Conservation (phyloP, 2,888 invertebrate species). For the Leuctra nigra region DNA sequence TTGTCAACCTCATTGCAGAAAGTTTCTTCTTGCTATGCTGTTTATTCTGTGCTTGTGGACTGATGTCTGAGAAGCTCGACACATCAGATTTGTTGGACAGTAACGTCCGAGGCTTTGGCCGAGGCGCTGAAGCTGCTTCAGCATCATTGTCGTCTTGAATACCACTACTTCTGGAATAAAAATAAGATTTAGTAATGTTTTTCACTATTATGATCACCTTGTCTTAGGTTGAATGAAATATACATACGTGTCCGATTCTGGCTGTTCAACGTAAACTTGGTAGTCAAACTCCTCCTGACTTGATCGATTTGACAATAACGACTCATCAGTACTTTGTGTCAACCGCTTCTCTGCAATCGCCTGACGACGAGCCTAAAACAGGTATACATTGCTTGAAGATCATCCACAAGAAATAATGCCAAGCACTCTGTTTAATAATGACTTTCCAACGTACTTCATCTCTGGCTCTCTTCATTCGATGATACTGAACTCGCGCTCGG, state of each 20-base stretch:
- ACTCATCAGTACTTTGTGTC: constrained; percentile 47
- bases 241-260: constrained; percentile 38
- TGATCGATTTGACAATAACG: constrained; percentile 47
- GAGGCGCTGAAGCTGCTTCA: constrained; percentile 35
- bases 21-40: constrained; percentile 26
- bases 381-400: not conserved
- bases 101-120: not conserved
- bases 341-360: constrained; percentile 37
- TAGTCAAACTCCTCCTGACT: constrained; percentile 47
- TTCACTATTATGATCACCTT: not conserved
- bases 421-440: not conserved
- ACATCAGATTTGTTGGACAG: not conserved
- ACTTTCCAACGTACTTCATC: not conserved
- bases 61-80: not conserved
- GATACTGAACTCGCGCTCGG: constrained; percentile 25
- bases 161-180: constrained; percentile 46
- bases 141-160: constrained; percentile 50
- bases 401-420: not conserved
- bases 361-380: constrained; percentile 30
- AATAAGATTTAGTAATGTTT: constrained; percentile 17
- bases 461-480: not conserved
- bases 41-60: constrained; percentile 3
- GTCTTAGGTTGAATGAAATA: constrained; percentile 2
- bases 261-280: constrained; percentile 29
- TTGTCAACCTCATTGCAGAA: constrained; percentile 23